Evolutionary conservation across 2,113 vertebrate species (phyloP).

Genomic region (Protomyctophum bolini): DNA sequence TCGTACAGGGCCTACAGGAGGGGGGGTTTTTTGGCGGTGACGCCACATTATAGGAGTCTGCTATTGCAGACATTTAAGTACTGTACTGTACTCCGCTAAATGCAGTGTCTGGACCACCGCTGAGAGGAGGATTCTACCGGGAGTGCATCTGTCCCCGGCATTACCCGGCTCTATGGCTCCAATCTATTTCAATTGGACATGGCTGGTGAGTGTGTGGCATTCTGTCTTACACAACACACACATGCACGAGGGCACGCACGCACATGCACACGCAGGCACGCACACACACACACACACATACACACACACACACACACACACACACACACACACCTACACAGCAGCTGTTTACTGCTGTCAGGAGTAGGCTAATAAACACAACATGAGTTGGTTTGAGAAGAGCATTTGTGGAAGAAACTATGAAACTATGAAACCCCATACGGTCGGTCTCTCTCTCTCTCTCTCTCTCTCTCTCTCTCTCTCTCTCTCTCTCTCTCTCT

Average conservation of each 20-base stretch:
- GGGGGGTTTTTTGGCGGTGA: no score
- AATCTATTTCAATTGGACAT: slow-evolving; percentile 75
- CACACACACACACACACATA: slow-evolving; percentile 44
- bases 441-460: slow-evolving; percentile 53
- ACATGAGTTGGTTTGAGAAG: slow-evolving; percentile 64
- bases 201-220: slow-evolving; percentile 58
- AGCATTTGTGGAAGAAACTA: slow-evolving; percentile 64
- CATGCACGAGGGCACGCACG: slow-evolving; percentile 15
- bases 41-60: no score
- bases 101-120: no score
- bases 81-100: no score
- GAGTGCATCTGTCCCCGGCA: slow-evolving; percentile 41
- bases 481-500: background rate
- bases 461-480: background rate
- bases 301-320: slow-evolving; percentile 4
- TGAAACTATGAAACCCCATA: slow-evolving; percentile 68
- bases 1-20: background rate
- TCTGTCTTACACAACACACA: slow-evolving; percentile 1
- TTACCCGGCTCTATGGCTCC: slow-evolving; percentile 53
- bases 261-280: slow-evolving; percentile 6
- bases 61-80: no score
- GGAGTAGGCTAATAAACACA: slow-evolving; percentile 59
- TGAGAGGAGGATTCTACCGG: slow-evolving; percentile 41
- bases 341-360: slow-evolving; percentile 72
- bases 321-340: slow-evolving; percentile 19